Evolutionary conservation across 53 echinoderm and acorn worm genomes (phyloP), one percentile per base, ranked within the genome.

Genomic region (Hippasteria phrygiana): DNA sequence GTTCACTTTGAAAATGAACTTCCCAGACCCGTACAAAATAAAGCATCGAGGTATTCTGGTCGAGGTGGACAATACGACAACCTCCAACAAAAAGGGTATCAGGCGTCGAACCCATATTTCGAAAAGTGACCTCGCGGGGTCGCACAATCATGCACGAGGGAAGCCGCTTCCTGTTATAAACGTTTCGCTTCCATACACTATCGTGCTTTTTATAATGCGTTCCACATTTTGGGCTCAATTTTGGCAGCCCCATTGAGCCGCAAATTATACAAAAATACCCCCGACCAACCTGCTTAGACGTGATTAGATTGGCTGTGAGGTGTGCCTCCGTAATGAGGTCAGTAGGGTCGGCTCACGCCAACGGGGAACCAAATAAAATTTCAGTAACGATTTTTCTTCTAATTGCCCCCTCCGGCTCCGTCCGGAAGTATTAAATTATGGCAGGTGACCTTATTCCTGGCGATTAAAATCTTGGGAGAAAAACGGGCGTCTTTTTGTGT

Each of bases 351-450:
- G 0, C 27, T 38, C 73, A 40, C 20, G 79, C 79, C 79, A 10
- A 46, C 62, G 42, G 79, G 79, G 39, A 20, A 38, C 79, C 39
- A 56, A 79, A 29, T 55, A 26, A 34, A 78, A 34, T 79, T 41
- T 27, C 79, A 79, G 56, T 79, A 56, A 79, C 40, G 14, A 76
- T 42, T 79, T 79, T 56, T 10, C 38, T 9, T 11, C 39, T 79
- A 79, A 62, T 59, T 79, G 36, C 35, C 39, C 79, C 76, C 27
- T 22, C 39, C 18, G 79, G 79, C 38, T 56, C 38, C 77, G 20
- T 77, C 59, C 62, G 63, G 65, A 65, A 65, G 42, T 43, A 62
- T 80, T 62, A 32, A 75, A 50, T 48, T 8, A 42, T 13, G 6
- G 24, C 22, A 22, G 43, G 40, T 42, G 43, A 42, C 43, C 43